Conservation (phyloP, 2,888 invertebrate species). For the Subacronicta megacephala region DNA sequence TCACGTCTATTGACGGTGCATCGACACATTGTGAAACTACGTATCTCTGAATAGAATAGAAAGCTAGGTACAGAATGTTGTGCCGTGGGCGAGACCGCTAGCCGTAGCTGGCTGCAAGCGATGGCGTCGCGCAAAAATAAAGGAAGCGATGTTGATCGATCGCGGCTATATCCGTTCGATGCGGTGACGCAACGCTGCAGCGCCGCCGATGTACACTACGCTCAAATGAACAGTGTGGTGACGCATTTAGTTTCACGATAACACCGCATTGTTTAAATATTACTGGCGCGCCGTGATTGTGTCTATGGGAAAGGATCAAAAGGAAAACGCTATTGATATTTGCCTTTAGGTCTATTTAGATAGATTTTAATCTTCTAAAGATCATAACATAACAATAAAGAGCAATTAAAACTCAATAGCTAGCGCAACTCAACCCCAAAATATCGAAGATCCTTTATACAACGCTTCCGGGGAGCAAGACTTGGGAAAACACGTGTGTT, state of each 20-base stretch:
- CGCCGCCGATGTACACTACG: constrained; percentile 47
- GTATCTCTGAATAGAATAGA: constrained; percentile 60
- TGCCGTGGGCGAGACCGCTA: constrained; percentile 56
- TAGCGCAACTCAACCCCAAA: neutral
- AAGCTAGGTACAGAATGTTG: constrained; percentile 58
- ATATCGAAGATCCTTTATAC: neutral
- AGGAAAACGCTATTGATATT: constrained; percentile 12
- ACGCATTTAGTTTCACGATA: constrained; percentile 58
- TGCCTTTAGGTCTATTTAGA: constrained; percentile 12
- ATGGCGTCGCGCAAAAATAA: constrained; percentile 71
- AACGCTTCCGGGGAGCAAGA: neutral
- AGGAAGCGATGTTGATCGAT: constrained; percentile 75
- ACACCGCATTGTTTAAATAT: constrained; percentile 52
- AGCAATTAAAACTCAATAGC: neutral
- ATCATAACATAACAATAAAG: constrained; percentile 1
- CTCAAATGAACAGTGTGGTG: constrained; percentile 53
- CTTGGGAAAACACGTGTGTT: neutral
- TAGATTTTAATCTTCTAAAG: constrained; percentile 1
- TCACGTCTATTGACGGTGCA: constrained; percentile 40
- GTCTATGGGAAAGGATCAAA: constrained; percentile 30
- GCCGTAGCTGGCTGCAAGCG: constrained; percentile 46
- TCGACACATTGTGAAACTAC: constrained; percentile 52
- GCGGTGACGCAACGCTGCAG: constrained; percentile 71
- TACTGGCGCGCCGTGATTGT: constrained; percentile 34
- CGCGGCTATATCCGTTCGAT: constrained; percentile 76